Conservation (phyloP, 2,113 vertebrate genomes). For the Lota lota region DNA sequence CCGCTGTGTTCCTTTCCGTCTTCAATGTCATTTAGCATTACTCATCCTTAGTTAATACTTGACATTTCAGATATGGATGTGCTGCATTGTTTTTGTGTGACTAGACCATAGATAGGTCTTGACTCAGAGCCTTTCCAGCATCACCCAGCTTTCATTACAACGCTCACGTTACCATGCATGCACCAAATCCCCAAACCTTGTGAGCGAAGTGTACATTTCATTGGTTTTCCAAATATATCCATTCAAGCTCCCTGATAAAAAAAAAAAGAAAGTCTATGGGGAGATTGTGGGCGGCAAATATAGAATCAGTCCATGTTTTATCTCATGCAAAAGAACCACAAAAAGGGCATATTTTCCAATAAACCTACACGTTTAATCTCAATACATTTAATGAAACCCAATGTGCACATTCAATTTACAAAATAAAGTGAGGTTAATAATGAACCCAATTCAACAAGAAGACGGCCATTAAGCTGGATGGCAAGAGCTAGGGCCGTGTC, state of each 20-base stretch:
- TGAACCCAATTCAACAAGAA: too few relatives aligned
- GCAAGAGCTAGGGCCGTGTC: too few relatives aligned
- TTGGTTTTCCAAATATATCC: conserved; percentile 36
- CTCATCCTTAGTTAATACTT: not conserved
- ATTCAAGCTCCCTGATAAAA: conserved; percentile 20
- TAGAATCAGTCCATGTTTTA: conserved; percentile 7
- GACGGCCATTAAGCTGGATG: too few relatives aligned
- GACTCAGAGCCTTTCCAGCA: conserved; percentile 15
- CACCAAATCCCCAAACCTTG: conserved; percentile 16
- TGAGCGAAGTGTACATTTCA: conserved; percentile 24
- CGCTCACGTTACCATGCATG: not conserved
- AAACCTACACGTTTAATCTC: not conserved
- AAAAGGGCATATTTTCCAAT: not conserved
- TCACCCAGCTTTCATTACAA: conserved; percentile 21
- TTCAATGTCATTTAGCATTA: not conserved
- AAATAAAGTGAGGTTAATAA: too few relatives aligned
- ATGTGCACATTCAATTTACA: too few relatives aligned
- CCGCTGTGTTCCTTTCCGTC: not conserved
- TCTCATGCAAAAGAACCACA: not conserved
- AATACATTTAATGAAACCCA: not conserved
- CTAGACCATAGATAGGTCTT: conserved; percentile 7
- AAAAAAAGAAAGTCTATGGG: not conserved
- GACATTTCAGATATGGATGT: conserved; percentile 2
- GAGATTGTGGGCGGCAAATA: conserved; percentile 11
- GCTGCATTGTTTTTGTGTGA: conserved; percentile 24